A percentile compares a stretch with the other conserved stretches of the same genome.
Conservation (phyloP, 2,888 invertebrate species). For the Holacanthella duospinosa region DNA sequence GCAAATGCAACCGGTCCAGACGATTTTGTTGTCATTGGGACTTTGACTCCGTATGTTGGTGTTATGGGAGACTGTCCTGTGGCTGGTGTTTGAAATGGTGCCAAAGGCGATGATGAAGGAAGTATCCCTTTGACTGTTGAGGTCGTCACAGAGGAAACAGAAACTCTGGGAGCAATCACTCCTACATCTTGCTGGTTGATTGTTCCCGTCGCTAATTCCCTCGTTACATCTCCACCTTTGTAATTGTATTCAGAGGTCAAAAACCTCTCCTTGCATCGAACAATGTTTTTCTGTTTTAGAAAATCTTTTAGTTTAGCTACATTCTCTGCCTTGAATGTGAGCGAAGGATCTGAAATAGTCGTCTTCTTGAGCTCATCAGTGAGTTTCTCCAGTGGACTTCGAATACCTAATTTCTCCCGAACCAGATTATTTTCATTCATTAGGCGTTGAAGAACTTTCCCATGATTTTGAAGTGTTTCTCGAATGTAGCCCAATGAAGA, state of each 20-base stretch:
- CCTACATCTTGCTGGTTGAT: background rate
- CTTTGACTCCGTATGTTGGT: too few species aligned
- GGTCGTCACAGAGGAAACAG: too few species aligned
- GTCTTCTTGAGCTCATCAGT: background rate
- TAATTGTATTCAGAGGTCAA: background rate
- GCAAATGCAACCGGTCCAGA: too few species aligned
- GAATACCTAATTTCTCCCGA: background rate
- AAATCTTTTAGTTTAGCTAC: background rate
- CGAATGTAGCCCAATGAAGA: background rate
- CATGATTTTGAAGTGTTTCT: conserved; percentile 1
- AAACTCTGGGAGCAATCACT: too few species aligned
- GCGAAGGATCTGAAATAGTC: background rate
- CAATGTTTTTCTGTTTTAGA: background rate
- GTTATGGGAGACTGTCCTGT: too few species aligned
- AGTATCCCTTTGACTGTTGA: too few species aligned
- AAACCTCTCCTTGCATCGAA: background rate
- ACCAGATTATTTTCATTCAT: background rate
- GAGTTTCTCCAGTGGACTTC: background rate
- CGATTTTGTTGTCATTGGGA: too few species aligned
- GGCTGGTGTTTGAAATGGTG: too few species aligned
- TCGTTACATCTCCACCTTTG: too few species aligned
- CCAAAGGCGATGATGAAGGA: too few species aligned
- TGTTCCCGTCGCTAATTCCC: too few species aligned
- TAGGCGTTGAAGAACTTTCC: background rate
- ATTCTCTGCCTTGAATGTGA: background rate